Percentiles rank a stretch among this genome's conserved stretches.
Evolutionary conservation across 2,888 invertebrate genomes (phyloP).

Genomic region (Drosophila mimetica): DNA sequence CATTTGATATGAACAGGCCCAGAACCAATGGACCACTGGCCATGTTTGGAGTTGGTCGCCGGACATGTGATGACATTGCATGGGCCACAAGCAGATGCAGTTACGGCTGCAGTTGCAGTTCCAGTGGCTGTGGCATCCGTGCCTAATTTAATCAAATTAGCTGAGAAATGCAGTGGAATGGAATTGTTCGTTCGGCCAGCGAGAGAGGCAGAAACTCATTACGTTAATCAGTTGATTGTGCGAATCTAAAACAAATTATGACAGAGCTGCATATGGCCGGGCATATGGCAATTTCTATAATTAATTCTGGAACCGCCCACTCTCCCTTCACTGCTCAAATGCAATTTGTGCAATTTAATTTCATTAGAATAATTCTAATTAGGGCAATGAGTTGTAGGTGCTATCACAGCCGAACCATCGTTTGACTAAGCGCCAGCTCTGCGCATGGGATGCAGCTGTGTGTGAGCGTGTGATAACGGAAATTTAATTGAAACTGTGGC

Average conservation of each 20-base stretch:
- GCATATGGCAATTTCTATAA: slow-evolving; percentile 73
- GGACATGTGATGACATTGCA: slow-evolving; percentile 68
- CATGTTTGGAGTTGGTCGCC: slow-evolving; percentile 39
- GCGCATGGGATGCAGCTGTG: slow-evolving; percentile 22
- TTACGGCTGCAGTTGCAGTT: slow-evolving; percentile 32
- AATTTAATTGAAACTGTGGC: slow-evolving; percentile 76
- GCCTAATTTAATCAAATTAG: slow-evolving; percentile 78
- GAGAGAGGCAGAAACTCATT: slow-evolving; percentile 46
- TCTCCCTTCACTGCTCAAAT: slow-evolving; percentile 14
- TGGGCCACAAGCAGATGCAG: slow-evolving; percentile 42
- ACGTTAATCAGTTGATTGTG: slow-evolving; percentile 65
- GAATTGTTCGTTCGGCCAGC: slow-evolving; percentile 24
- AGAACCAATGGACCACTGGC: slow-evolving; percentile 22
- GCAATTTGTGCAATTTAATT: slow-evolving; percentile 76
- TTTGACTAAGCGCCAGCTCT: slow-evolving; percentile 36
- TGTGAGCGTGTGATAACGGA: slow-evolving; percentile 58
- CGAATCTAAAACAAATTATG: slow-evolving; percentile 69
- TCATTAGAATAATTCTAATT: slow-evolving; percentile 82
- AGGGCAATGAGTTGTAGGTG: slow-evolving; percentile 70
- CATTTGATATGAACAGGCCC: slow-evolving; percentile 65
- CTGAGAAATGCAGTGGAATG: slow-evolving; percentile 65
- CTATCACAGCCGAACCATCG: slow-evolving; percentile 74
- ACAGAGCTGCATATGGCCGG: slow-evolving; percentile 59
- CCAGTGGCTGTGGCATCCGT: slow-evolving; percentile 26
- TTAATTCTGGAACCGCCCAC: slow-evolving; percentile 54